Evolutionary conservation across 2,797 vertebrate genomes (phyloP).

Genomic region (Spheniscus humboldti): DNA sequence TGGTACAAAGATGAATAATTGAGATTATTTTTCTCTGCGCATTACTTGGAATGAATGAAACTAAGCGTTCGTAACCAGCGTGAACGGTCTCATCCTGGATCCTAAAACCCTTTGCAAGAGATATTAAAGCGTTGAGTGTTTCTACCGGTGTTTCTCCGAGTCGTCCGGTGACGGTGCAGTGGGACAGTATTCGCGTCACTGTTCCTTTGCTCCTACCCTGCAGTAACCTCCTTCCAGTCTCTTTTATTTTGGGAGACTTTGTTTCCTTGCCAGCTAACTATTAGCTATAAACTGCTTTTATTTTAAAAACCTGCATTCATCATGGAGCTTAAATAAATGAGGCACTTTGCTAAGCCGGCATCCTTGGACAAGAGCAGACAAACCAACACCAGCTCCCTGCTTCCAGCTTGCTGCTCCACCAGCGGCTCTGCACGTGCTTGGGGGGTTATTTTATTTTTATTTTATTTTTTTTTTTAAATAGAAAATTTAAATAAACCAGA

Average conservation of each 20-base stretch:
- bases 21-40: background rate
- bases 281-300: background rate
- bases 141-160: background rate
- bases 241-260: background rate
- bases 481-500: background rate
- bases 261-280: background rate
- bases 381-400: background rate
- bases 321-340: background rate
- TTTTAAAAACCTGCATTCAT: background rate
- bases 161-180: fast-evolving
- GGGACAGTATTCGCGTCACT: background rate
- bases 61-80: background rate
- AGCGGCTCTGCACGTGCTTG: background rate
- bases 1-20: background rate
- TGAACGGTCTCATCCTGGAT: background rate
- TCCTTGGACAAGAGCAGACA: background rate
- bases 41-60: background rate
- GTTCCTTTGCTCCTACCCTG: background rate
- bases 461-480: background rate
- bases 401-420: background rate
- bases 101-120: background rate
- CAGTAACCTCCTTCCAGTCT: background rate
- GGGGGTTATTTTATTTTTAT: background rate
- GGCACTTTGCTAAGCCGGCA: background rate
- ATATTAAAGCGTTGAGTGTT: background rate